A percentile compares a stretch with the other conserved stretches of the same genome.
These are phyloP conservation scores for Squalus acanthias DNA, from an alignment of 2,797 vertebrate species.

Conservation along the genomic window DNA sequence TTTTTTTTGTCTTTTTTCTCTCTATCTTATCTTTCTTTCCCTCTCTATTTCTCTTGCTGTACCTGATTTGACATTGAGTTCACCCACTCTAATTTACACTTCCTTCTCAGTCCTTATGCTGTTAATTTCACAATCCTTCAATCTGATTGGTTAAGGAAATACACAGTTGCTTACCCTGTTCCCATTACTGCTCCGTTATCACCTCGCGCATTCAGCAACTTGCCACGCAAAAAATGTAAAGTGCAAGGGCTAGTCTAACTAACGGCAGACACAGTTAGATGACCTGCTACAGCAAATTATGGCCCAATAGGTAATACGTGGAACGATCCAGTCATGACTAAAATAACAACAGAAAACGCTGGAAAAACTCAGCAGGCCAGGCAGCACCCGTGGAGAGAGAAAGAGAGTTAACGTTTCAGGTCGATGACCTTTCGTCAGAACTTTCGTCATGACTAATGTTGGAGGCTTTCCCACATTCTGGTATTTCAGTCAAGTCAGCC, in stretches of 20 bases:
- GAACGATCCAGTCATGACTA: neutral
- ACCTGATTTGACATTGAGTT: too few species aligned
- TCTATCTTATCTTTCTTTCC: too few species aligned
- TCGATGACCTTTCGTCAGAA: too few species aligned
- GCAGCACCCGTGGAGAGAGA: too few species aligned
- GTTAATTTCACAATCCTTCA: neutral
- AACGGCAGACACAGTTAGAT: neutral
- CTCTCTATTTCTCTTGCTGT: too few species aligned
- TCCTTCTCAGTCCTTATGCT: too few species aligned
- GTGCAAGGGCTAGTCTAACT: neutral
- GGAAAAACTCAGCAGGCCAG: too few species aligned
- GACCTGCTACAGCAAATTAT: too few species aligned
- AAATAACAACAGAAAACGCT: too few species aligned
- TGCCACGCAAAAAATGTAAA: neutral
- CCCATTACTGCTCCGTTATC: neutral
- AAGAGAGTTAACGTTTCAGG: too few species aligned
- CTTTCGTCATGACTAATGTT: neutral
- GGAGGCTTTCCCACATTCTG: neutral
- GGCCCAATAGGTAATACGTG: neutral
- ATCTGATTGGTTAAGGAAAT: neutral
- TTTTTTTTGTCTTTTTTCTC: too few species aligned
- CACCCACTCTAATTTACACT: neutral
- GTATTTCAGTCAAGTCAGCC: neutral
- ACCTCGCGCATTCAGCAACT: neutral
- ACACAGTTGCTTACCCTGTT: neutral